These are phyloP conservation scores for Recurvirostra avosetta DNA, from an alignment of 2,113 vertebrate genomes.

Conservation along the genomic window DNA sequence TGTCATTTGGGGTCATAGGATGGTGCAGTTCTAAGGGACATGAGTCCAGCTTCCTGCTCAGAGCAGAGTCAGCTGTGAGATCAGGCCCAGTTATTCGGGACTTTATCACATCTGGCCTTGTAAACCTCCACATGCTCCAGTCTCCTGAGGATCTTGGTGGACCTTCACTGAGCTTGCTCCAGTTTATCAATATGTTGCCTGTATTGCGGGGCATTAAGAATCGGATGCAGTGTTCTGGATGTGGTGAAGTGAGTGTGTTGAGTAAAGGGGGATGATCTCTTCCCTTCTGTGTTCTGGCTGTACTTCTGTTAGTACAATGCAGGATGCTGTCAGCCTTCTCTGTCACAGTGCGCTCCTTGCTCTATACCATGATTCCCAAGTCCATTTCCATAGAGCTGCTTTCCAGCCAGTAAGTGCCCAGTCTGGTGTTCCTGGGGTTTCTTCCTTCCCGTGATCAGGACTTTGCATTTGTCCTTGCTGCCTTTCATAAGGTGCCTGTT, in stretches of 20 bases:
- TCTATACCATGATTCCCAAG: neutral
- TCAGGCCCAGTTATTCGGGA: neutral
- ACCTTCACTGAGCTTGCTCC: neutral
- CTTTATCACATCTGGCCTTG: neutral
- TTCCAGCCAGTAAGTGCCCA: neutral
- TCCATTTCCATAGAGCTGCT: neutral
- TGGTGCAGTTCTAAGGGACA: neutral
- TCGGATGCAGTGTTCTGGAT: too few relatives aligned
- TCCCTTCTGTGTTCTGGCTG: neutral
- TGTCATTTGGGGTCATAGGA: neutral
- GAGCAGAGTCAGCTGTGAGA: neutral
- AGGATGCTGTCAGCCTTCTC: neutral
- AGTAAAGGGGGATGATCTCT: neutral
- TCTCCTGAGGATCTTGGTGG: neutral
- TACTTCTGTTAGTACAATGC: neutral
- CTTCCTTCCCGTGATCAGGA: rapidly evolving
- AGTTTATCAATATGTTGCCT: neutral
- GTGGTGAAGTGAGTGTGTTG: too few relatives aligned
- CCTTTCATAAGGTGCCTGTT: neutral
- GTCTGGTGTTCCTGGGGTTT: neutral
- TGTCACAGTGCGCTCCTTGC: neutral
- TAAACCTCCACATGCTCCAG: neutral
- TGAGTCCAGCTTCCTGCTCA: neutral
- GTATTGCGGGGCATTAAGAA: too few relatives aligned
- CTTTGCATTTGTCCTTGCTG: neutral